Percentiles rank a stretch among this genome's conserved stretches.
Conservation (phyloP, 2,113 vertebrate species). For the Mesembrinibis cayennensis region DNA sequence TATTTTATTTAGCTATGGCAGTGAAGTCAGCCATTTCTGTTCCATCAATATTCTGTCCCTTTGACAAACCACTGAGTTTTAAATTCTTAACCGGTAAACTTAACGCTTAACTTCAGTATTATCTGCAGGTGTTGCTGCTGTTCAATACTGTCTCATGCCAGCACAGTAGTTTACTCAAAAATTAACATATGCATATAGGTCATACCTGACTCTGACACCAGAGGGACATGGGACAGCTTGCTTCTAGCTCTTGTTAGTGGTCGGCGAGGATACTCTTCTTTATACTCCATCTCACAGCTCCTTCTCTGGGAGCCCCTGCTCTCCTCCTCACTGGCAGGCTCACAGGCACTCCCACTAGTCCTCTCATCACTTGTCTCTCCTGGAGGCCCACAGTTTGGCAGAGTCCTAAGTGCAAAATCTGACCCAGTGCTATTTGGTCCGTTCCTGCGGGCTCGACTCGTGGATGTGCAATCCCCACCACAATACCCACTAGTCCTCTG, state of each 20-base stretch:
- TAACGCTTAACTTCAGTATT: neutral
- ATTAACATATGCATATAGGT: neutral
- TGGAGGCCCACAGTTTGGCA: constrained; percentile 67
- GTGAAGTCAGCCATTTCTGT: neutral
- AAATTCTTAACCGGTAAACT: neutral
- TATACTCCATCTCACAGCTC: constrained; percentile 61
- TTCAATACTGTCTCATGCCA: neutral
- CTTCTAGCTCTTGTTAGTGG: constrained; percentile 92
- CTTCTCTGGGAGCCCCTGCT: constrained; percentile 57
- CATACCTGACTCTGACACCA: constrained; percentile 91
- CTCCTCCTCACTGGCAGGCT: constrained; percentile 66
- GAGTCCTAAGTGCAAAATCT: constrained; percentile 78
- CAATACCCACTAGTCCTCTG: constrained; percentile 73
- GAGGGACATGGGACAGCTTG: constrained; percentile 84
- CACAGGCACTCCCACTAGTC: constrained; percentile 73
- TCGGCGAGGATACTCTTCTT: constrained; percentile 83
- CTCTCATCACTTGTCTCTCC: constrained; percentile 63
- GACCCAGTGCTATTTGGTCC: constrained; percentile 68
- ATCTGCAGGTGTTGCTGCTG: neutral
- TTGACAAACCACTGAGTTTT: neutral
- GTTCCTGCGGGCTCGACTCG: constrained; percentile 71
- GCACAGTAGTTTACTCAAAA: neutral
- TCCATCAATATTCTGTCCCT: neutral
- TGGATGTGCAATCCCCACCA: constrained; percentile 74
- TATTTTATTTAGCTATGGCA: neutral